Evolutionary conservation across 2,888 invertebrate genomes (phyloP), one percentile per base, ranked within the genome.

Genomic region (Creontiades dilutus): DNA sequence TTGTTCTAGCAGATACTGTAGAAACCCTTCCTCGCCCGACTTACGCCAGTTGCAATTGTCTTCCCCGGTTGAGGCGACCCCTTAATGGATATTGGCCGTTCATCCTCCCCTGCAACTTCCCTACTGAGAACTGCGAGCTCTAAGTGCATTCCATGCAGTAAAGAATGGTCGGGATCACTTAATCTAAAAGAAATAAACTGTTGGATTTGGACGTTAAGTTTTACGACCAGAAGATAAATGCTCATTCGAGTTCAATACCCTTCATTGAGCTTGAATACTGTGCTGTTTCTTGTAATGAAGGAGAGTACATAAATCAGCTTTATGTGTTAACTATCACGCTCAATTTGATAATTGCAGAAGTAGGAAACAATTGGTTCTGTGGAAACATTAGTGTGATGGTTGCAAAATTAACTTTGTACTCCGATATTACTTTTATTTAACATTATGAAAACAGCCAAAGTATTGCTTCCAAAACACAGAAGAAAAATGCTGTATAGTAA

Each of bases 1-100:
- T 37, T 37, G 23, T 3, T 0, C 68, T 12, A 23, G 19, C 68
- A 23, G 68, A 23, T 23, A 68, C 68, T 68, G 2, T 68, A 23
- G 23, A 68, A 23, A 68, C 12, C 23, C 68, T 68, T 23, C 68
- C 68, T 23, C 61, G 61, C 9, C 19, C 61, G 52, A 14, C n/a
- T 19, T 61, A n/a, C 61, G 23, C 68, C 23, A n/a, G n/a, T 14
- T 68, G 23, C 23, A 68, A 68, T 68, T 68, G 23, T 68, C 68
- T 68, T 23, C 61, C 9, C 12, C 5, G 19, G 19, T 4, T 23
- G 19, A 23, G 68, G 68, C 52, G 52, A 68, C 23, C 68, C 68
- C 9, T 57, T 85, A 61, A 85, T 85, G 85, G 85, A 85, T 85
- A 85, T 85, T 85, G 85, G 85, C 61, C 23, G 37, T 85, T 61